Base-by-base conservation (phyloP, 2,888 invertebrate species). In the Apodemia zela region DNA sequence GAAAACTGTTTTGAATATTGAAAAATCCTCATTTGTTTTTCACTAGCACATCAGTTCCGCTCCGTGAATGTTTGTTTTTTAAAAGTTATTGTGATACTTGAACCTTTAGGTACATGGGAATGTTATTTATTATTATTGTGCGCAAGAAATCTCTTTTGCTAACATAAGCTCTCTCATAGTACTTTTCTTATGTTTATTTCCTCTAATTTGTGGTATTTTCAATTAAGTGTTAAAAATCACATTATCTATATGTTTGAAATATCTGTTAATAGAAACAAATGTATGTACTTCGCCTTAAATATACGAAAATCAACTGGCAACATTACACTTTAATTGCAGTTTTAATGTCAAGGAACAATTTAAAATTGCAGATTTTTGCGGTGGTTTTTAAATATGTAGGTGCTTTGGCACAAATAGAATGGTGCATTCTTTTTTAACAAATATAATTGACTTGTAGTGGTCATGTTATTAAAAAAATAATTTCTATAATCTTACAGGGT, bases 401-500 rank as follows among this genome's bases (percentile, higher is more conserved):
- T 57, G 25, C 57, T n/a, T 3, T 29, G 25, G 57, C 57, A 57
- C 57, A 7, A 2, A n/a, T 57, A 57, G 57, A 2, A 29, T 29
- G 57, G 57, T 57, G 57, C 57, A 57, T 57, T 29, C 1, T 57
- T 57, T 29, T 51, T 57, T 25, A 25, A n/a, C n/a, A 17, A 45
- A n/a, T 25, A 25, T 29, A 51, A 4, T 2, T 51, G 57, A 29
- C 25, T 29, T 29, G 29, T 25, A 42, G 42, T 42, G 42, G 42
- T 57, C 57, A 57, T 57, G 15, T 7, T 57, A 29, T 29, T 57
- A 8, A 57, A n/a, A n/a, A 57, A 57, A 57, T 25, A 29, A 29
- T 57, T n/a, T 57, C 25, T 25, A 57, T 57, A 57, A 29, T 63
- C 35, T 47, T 45, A 59, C 59, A 63, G 45, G 33, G 18, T 47